phyloP scores from a whole-genome alignment of 1,140 invertebrate species.

The Micrasema minimum region DNA sequence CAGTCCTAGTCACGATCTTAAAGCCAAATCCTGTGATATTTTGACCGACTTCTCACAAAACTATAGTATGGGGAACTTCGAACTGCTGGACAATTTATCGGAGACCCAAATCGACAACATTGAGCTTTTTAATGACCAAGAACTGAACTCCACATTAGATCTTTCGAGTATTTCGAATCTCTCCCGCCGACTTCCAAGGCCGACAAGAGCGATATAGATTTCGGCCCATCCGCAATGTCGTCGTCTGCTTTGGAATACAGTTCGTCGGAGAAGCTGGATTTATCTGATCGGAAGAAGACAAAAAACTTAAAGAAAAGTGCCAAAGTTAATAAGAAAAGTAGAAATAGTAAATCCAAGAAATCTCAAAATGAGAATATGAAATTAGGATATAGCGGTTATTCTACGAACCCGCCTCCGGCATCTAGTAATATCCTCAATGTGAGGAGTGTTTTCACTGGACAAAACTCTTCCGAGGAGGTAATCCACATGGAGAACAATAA shows the following conservation, averaged over 20 bases:
- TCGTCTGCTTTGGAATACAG: not conserved
- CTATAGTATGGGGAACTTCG: constrained; percentile 28
- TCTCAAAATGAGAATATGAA: not conserved
- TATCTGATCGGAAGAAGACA: not conserved
- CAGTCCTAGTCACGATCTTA: not conserved
- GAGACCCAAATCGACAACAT: constrained; percentile 33
- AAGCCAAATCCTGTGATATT: constrained; percentile 10
- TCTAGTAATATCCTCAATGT: constrained; percentile 14
- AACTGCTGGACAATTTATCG: constrained; percentile 22
- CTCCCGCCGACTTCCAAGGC: not conserved
- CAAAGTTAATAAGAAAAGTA: constrained; percentile 8
- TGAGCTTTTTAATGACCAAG: constrained; percentile 19
- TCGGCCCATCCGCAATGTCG: not conserved
- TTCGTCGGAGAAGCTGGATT: not conserved
- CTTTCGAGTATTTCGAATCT: not conserved
- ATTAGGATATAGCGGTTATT: not conserved
- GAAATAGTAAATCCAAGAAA: not conserved
- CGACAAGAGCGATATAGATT: not conserved
- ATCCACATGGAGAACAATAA: not conserved
- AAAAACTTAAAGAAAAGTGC: not conserved
- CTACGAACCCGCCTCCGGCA: not conserved
- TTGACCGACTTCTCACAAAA: constrained; percentile 15
- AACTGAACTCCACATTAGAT: constrained; percentile 6
- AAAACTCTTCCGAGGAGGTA: not conserved
- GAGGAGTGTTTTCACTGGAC: not conserved